Conservation (phyloP, 2,113 vertebrate genomes). For the Sceloporus undulatus region DNA sequence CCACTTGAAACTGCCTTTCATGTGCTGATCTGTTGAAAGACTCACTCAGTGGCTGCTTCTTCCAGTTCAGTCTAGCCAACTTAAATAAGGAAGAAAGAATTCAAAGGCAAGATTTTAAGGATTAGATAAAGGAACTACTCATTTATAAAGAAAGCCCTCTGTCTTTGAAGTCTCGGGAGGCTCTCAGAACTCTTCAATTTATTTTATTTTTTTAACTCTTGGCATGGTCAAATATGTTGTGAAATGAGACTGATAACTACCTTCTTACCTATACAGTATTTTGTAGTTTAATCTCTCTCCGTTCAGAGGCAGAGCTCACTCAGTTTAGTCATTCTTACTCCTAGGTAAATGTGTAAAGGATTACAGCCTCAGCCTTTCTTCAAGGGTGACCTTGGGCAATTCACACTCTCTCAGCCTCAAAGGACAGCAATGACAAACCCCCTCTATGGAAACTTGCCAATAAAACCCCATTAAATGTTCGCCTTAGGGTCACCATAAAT, state of each 20-base stretch:
- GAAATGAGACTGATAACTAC: slow-evolving; percentile 1
- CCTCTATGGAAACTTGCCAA: too few species aligned
- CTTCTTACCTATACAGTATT: background rate
- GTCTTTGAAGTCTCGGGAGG: slow-evolving; percentile 32
- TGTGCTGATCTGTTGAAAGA: slow-evolving; percentile 43
- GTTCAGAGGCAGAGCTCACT: background rate
- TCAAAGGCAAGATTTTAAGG: slow-evolving; percentile 47
- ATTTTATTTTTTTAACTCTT: slow-evolving; percentile 16
- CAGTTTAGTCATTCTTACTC: background rate
- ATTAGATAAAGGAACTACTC: slow-evolving; percentile 27
- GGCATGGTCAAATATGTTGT: slow-evolving; percentile 19
- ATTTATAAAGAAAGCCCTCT: slow-evolving; percentile 14
- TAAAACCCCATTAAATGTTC: too few species aligned
- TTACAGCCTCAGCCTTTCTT: background rate
- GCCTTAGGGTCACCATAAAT: too few species aligned
- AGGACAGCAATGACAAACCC: too few species aligned
- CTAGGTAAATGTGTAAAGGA: background rate
- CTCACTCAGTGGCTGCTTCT: background rate
- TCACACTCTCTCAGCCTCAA: too few species aligned
- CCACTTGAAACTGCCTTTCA: slow-evolving; percentile 46
- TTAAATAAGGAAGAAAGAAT: slow-evolving; percentile 31
- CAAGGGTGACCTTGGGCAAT: too few species aligned
- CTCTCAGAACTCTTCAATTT: slow-evolving; percentile 21
- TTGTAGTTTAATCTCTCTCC: background rate
- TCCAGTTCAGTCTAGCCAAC: slow-evolving; percentile 36